Conservation (phyloP, 2,113 vertebrate genomes). For the Turdus rufiventris region DNA sequence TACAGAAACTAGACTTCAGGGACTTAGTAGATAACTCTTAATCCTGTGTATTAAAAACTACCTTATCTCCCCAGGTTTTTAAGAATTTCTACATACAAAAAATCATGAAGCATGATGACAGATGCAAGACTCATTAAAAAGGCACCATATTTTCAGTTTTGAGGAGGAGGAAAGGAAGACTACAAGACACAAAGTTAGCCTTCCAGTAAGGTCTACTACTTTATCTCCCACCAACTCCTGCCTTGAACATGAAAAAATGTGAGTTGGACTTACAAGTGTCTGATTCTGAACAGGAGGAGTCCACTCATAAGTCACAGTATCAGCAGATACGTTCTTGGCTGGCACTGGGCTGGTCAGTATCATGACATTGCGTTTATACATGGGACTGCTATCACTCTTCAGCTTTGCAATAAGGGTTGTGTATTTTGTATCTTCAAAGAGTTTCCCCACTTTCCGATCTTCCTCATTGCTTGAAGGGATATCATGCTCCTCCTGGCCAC, state of each 20-base stretch:
- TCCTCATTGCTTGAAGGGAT: constrained; percentile 86
- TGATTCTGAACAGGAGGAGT: constrained; percentile 92
- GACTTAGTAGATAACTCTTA: background rate
- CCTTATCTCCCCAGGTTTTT: background rate
- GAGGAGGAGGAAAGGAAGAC: background rate
- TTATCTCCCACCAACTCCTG: background rate
- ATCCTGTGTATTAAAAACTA: background rate
- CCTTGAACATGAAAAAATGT: background rate
- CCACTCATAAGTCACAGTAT: constrained; percentile 93
- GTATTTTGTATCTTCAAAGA: constrained; percentile 97
- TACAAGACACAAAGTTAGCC: background rate
- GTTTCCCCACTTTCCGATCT: constrained; percentile 92
- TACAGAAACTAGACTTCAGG: background rate
- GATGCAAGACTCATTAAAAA: background rate
- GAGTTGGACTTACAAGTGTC: constrained; percentile 78
- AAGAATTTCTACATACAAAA: background rate
- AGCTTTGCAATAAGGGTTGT: constrained; percentile 92
- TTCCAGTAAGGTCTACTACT: background rate
- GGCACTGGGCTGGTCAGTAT: constrained; percentile 83
- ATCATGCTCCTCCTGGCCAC: constrained; percentile 91
- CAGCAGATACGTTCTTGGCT: constrained; percentile 80
- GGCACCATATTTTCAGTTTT: background rate
- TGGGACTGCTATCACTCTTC: constrained; percentile 86
- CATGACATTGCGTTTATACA: constrained; percentile 85
- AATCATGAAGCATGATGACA: background rate